Evolutionary conservation across 2,113 vertebrate species (phyloP).

Genomic region (Pampusana beccarii): DNA sequence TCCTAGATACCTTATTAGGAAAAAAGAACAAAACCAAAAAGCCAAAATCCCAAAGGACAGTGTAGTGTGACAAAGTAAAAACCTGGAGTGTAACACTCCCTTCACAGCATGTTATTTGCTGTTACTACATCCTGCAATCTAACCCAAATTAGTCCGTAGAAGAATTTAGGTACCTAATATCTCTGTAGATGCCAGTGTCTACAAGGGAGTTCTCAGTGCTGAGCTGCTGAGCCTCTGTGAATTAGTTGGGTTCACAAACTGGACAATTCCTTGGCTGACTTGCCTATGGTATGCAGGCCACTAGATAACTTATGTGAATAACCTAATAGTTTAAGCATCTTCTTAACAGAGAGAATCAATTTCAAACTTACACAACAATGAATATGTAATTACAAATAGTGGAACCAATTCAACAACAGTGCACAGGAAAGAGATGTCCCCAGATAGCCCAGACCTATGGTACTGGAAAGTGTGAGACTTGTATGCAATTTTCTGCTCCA

Average conservation of each 20-base stretch:
- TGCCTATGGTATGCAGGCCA: not conserved
- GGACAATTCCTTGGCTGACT: not conserved
- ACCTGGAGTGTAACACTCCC: not conserved
- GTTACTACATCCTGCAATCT: not conserved
- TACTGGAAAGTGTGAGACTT: not conserved
- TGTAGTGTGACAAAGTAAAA: not conserved
- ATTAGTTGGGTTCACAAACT: not conserved
- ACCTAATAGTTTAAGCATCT: not conserved
- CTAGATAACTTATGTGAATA: not conserved
- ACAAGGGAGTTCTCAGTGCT: not conserved
- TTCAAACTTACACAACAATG: not conserved
- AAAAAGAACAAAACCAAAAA: not conserved
- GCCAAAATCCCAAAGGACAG: not conserved
- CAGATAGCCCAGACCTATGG: not conserved
- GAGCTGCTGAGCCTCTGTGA: not conserved
- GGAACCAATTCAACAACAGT: not conserved
- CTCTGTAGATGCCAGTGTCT: not conserved
- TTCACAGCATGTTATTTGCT: not conserved
- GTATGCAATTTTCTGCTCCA: not conserved
- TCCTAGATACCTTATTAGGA: not conserved
- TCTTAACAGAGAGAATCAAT: not conserved
- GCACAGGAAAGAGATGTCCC: not conserved
- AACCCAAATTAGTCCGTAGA: not conserved
- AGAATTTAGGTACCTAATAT: not conserved
- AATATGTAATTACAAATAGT: not conserved